Percentiles rank a stretch among this genome's conserved stretches.
These are phyloP conservation scores for Molossus alvarezi DNA, from an alignment of 2,797 vertebrate genomes.

Conservation along the genomic window DNA sequence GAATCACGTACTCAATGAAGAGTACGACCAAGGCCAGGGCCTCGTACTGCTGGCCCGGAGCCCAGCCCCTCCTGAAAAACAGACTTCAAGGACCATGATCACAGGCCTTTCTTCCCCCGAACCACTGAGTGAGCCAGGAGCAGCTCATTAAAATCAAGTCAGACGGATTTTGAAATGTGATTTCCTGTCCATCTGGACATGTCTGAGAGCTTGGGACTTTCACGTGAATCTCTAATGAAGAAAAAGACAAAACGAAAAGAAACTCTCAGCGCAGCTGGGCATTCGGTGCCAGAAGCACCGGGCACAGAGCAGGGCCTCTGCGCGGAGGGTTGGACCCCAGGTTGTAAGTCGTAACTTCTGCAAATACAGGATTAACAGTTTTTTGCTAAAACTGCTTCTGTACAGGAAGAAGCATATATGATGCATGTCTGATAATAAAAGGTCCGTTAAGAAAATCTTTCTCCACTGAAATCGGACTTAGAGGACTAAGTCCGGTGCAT, in stretches of 20 bases:
- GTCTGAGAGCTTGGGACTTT: conserved; percentile 37
- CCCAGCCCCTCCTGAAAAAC: not conserved
- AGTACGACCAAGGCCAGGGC: not conserved
- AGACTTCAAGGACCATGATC: not conserved
- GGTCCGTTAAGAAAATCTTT: not conserved
- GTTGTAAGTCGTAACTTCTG: not conserved
- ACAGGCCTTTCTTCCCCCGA: not conserved
- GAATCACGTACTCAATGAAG: too few relatives aligned
- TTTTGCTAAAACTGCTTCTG: not conserved
- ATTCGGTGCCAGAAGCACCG: not conserved
- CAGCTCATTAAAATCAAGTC: conserved; percentile 38
- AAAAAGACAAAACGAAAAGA: conserved; percentile 46
- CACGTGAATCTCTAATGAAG: conserved; percentile 20
- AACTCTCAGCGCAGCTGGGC: not conserved
- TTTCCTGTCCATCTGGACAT: not conserved
- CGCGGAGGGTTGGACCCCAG: not conserved
- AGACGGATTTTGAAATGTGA: conserved; percentile 13
- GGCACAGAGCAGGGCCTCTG: not conserved
- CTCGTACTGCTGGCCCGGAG: not conserved
- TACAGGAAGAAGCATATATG: not conserved
- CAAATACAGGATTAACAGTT: not conserved
- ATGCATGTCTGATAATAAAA: conserved; percentile 12
- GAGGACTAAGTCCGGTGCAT: not conserved
- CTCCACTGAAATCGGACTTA: not conserved
- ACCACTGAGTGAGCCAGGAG: not conserved